phyloP scores from a whole-genome alignment of 2,888 invertebrate species.

The Morpho helenor region DNA sequence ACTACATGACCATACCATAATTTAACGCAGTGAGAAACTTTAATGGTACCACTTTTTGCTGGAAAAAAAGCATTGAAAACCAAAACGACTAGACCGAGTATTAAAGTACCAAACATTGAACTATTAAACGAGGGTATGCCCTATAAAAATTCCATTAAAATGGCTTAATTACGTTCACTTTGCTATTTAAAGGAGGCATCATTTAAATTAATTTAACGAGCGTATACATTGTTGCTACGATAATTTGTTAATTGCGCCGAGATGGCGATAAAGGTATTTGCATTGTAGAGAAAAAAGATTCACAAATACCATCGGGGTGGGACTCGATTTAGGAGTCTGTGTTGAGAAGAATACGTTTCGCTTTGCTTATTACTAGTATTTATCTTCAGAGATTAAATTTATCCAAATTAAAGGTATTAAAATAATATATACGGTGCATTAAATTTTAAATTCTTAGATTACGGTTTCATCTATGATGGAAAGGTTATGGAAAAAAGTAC shows the following conservation, averaged over 20 bases:
- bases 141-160: slow-evolving; percentile 13
- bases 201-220: slow-evolving; percentile 22
- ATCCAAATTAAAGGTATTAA: background rate
- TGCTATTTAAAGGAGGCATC: slow-evolving; percentile 14
- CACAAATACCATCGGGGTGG: background rate
- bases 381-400: background rate
- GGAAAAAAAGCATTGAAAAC: background rate
- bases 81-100: background rate
- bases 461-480: too few species aligned
- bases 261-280: slow-evolving; percentile 5
- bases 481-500: too few species aligned
- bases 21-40: too few species aligned
- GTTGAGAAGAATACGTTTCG: background rate
- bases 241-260: slow-evolving; percentile 7
- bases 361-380: background rate
- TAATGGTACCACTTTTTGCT: background rate
- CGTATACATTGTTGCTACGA: slow-evolving; percentile 17
- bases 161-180: slow-evolving; percentile 15
- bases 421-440: too few species aligned
- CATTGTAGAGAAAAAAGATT: background rate
- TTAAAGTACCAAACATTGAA: background rate
- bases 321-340: background rate
- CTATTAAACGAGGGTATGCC: slow-evolving; percentile 8
- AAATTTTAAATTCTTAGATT: too few species aligned
- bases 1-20: too few species aligned